Base-by-base conservation (phyloP, 2,888 invertebrate genomes). In the Yponomeuta sedellus region DNA sequence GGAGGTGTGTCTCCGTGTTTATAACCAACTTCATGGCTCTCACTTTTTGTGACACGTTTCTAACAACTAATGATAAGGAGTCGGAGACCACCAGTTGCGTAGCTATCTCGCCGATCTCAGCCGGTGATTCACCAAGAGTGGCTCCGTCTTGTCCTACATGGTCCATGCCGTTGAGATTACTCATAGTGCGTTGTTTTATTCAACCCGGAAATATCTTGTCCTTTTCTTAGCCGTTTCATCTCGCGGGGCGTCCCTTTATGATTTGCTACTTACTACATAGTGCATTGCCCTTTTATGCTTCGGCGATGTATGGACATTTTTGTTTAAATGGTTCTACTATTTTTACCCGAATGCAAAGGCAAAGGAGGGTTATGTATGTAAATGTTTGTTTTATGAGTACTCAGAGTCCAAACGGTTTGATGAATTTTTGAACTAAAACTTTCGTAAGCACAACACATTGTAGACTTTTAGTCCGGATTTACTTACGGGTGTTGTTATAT, bases 1-100 rank as follows among this genome's bases (percentile, higher is more conserved):
- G 86, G 85, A 90, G 90, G 90, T 88, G 89, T 89, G 90, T 88
- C 89, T 86, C 85, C 83, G 85, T 89, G 88, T 88, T 85, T 85
- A 88, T 89, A 89, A 4, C 44, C 44, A 12, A 16, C 44, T 52
- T 16, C 12, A 52, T 16, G 16, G 16, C 44, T 16, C 44, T 16
- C 44, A 16, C 44, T 52, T 16, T 16, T 52, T 52, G 44, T 16
- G 44, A 16, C 44, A 3, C 44, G 16, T 5, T 12, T 1, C 12
- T 52, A 16, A 16, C 16, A 16, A 52, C 44, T 3, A 52, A 52
- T 1, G 44, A 12, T 16, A 52, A 16, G 44, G 2, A 52, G 44
- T 52, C 44, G 12, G 16, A 16, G 44, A 52, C 44, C 16, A 16
- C 44, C 44, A 52, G 44, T 52, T 16, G 44, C 44, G 3, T 16